These are phyloP conservation scores for Aphelocoma californica DNA, from an alignment of 2,797 vertebrate genomes.

Conservation along the genomic window DNA sequence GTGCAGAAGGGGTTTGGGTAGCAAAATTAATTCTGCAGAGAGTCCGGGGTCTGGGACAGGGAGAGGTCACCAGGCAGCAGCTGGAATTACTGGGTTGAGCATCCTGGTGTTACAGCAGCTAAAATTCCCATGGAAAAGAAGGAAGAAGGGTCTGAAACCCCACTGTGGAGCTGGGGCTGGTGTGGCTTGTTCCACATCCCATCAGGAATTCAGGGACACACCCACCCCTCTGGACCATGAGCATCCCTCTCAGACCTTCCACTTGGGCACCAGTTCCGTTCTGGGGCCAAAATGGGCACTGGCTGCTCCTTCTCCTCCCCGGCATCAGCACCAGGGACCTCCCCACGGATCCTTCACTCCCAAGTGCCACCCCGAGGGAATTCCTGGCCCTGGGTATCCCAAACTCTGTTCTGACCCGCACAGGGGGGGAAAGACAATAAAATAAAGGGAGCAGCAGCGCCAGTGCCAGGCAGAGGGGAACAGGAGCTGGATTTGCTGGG, in stretches of 20 bases:
- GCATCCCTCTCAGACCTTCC: rapidly evolving
- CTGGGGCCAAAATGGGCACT: neutral
- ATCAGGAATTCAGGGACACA: neutral
- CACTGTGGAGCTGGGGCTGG: neutral
- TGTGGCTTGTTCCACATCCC: rapidly evolving
- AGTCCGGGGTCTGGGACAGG: rapidly evolving
- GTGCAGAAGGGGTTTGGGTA: rapidly evolving
- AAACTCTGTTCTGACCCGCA: neutral
- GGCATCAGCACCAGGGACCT: neutral
- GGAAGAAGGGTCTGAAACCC: neutral
- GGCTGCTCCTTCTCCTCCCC: neutral
- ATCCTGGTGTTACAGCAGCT: neutral
- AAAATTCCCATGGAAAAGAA: neutral
- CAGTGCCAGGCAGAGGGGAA: neutral
- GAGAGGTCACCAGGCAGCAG: neutral
- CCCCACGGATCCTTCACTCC: rapidly evolving
- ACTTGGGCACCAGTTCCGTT: rapidly evolving
- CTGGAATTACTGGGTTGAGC: rapidly evolving
- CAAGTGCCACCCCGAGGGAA: neutral
- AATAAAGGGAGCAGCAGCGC: neutral
- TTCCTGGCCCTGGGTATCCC: neutral
- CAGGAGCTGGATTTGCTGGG: neutral
- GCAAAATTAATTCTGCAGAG: neutral
- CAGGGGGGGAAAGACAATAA: neutral
- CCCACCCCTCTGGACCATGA: neutral